These are phyloP conservation scores for Barbus barbus DNA, from an alignment of 2,113 vertebrate genomes.

Conservation along the genomic window DNA sequence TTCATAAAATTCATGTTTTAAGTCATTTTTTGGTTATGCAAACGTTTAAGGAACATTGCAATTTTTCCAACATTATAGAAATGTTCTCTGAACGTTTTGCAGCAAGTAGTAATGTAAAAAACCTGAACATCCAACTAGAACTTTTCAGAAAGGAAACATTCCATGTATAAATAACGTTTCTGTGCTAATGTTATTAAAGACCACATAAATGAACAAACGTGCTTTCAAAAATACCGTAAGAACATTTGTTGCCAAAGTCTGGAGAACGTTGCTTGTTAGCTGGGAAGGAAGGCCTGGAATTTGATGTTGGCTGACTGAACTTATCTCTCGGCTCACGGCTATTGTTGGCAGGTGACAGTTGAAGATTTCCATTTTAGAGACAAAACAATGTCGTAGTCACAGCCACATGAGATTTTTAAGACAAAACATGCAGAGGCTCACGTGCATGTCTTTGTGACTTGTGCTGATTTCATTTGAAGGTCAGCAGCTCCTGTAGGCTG, in stretches of 20 bases:
- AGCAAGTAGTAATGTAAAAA: too few relatives aligned
- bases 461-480: slow-evolving; percentile 46
- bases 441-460: slow-evolving; percentile 29
- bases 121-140: too few relatives aligned
- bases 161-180: too few relatives aligned
- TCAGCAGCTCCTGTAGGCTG: slow-evolving; percentile 10
- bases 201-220: background rate
- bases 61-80: too few relatives aligned
- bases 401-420: slow-evolving; percentile 70
- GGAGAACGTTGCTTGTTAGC: background rate
- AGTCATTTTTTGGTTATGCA: too few relatives aligned
- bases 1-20: too few relatives aligned
- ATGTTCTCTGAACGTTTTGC: too few relatives aligned
- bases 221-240: background rate
- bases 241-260: background rate
- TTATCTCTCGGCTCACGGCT: slow-evolving; percentile 60
- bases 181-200: too few relatives aligned
- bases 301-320: slow-evolving; percentile 8
- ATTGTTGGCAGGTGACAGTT: slow-evolving; percentile 57
- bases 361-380: slow-evolving; percentile 58
- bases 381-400: slow-evolving; percentile 68
- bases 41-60: too few relatives aligned
- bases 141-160: too few relatives aligned
- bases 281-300: background rate
- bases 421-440: slow-evolving; percentile 66